Conservation (phyloP, 1,140 invertebrate species). For the Drosophila elegans region DNA sequence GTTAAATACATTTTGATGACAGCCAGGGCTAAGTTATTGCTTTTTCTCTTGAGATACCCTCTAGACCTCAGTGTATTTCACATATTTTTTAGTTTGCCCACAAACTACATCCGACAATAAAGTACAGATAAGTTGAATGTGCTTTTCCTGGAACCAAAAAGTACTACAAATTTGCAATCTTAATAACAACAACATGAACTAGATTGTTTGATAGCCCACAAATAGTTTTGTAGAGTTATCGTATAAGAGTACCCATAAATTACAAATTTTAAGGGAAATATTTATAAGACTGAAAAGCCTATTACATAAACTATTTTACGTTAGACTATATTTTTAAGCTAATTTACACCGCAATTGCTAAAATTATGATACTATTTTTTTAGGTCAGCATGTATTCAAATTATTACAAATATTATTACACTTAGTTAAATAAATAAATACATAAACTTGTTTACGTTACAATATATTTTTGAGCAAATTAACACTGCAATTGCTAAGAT, state of each 20-base stretch:
- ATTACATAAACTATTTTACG: neutral
- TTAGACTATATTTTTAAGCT: neutral
- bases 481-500: too few species aligned
- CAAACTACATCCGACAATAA: neutral
- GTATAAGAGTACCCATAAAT: too few species aligned
- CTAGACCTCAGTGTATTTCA: neutral
- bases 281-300: neutral
- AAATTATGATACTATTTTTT: too few species aligned
- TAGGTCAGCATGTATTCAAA: neutral
- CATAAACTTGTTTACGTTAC: too few species aligned
- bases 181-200: neutral
- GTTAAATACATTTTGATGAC: constrained; percentile 34
- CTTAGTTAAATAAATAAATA: too few species aligned
- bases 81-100: neutral
- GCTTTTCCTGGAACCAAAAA: constrained; percentile 7
- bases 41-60: neutral
- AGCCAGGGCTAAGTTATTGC: constrained; percentile 25
- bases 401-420: neutral
- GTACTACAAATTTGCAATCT: constrained; percentile 5
- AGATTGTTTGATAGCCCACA: neutral
- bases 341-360: neutral
- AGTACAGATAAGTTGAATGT: neutral
- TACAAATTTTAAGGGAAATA: too few species aligned
- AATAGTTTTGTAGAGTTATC: too few species aligned
- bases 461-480: too few species aligned